A percentile compares a stretch with the other conserved stretches of the same genome.
These are phyloP conservation scores for Pollenia griseotomentosa DNA, from an alignment of 2,888 invertebrate genomes.

Conservation along the genomic window DNA sequence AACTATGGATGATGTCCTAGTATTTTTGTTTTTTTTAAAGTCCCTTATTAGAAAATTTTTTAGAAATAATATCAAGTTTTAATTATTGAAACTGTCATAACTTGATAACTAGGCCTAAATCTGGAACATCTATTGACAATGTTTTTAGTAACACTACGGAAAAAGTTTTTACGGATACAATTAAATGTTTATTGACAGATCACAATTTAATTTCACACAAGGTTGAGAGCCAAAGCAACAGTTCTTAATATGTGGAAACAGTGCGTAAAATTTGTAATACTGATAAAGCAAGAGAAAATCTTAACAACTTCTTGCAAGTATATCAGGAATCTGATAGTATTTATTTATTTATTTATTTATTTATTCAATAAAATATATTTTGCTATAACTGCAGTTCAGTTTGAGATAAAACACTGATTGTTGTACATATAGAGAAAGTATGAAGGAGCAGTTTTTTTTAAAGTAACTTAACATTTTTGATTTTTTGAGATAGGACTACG, in stretches of 20 bases:
- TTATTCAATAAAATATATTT: no score
- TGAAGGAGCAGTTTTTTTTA: no score
- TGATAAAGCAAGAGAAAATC: background rate
- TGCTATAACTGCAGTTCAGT: background rate
- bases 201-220: constrained; percentile 45
- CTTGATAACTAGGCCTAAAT: constrained; percentile 36
- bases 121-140: constrained; percentile 41
- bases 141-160: constrained; percentile 25
- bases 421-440: no score
- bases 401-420: background rate
- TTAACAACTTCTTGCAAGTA: background rate
- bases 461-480: no score
- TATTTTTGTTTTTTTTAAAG: background rate
- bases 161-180: constrained; percentile 4
- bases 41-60: background rate
- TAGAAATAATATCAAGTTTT: constrained; percentile 7
- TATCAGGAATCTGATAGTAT: constrained; percentile 8
- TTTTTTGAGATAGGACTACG: no score
- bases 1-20: background rate
- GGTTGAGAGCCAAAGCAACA: background rate
- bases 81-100: constrained; percentile 13
- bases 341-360: no score
- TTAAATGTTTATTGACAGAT: constrained; percentile 27
- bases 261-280: no score
- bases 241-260: constrained; percentile 7